phyloP scores from a whole-genome alignment of 1,140 invertebrate species.

The Gonioctena quinquepunctata region DNA sequence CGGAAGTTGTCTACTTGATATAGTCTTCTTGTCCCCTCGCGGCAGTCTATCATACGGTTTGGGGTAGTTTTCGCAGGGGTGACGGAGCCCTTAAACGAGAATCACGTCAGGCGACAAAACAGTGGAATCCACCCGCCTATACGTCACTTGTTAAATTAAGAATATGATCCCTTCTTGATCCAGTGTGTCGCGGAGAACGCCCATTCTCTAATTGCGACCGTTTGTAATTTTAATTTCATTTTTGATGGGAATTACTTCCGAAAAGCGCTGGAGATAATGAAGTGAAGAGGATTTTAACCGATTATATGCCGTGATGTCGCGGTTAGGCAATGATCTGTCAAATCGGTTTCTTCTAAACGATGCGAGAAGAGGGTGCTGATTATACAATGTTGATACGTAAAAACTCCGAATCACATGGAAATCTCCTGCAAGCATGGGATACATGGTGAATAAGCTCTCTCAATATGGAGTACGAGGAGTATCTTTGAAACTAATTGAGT shows the following conservation, averaged over 20 bases:
- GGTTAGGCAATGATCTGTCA: neutral
- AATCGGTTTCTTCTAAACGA: no score
- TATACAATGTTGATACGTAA: no score
- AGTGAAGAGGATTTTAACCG: neutral
- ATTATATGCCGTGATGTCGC: neutral
- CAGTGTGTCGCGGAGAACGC: slow-evolving; percentile 37
- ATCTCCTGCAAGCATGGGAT: no score
- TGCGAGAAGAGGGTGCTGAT: no score
- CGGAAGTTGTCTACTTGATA: slow-evolving; percentile 40
- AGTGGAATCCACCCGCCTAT: slow-evolving; percentile 43
- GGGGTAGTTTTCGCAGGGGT: neutral
- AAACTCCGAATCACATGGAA: no score
- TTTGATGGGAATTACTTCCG: slow-evolving; percentile 21
- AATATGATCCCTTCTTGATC: slow-evolving; percentile 45
- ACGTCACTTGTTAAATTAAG: slow-evolving; percentile 52
- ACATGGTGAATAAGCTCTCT: no score
- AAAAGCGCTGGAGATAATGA: neutral
- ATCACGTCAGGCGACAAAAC: slow-evolving; percentile 50
- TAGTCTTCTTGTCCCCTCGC: slow-evolving; percentile 42
- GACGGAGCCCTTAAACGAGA: slow-evolving; percentile 23
- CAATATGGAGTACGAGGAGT: no score
- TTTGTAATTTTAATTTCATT: slow-evolving; percentile 45
- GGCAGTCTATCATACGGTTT: slow-evolving; percentile 45
- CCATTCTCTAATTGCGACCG: slow-evolving; percentile 38
- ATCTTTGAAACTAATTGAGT: no score